Conservation (phyloP, 2,113 vertebrate genomes). For the Eulemur macaco region DNA sequence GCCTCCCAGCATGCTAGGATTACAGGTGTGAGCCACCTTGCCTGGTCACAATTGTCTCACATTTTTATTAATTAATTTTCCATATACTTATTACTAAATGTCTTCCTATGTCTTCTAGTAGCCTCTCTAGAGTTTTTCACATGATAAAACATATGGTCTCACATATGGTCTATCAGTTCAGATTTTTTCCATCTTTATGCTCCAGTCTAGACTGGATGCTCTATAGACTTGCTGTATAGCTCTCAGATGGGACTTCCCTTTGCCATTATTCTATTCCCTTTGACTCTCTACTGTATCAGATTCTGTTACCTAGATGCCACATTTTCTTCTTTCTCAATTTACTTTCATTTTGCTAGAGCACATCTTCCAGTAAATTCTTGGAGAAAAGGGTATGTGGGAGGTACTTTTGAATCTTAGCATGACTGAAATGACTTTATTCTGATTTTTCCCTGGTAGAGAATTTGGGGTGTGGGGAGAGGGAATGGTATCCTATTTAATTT, state of each 20-base stretch:
- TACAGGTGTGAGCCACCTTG: no score
- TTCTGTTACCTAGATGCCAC: neutral
- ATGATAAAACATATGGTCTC: neutral
- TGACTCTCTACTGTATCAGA: neutral
- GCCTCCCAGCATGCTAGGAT: no score
- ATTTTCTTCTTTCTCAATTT: neutral
- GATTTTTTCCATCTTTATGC: neutral
- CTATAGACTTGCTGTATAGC: neutral
- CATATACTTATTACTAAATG: neutral
- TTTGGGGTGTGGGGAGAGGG: neutral
- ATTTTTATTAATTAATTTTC: neutral
- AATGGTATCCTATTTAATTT: neutral
- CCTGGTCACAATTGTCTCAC: neutral
- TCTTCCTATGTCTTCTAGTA: neutral
- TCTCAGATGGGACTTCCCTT: neutral
- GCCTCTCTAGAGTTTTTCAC: neutral
- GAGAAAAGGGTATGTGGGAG: neutral
- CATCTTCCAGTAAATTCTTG: neutral
- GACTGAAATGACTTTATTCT: constrained; percentile 8
- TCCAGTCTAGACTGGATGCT: neutral
- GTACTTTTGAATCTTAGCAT: neutral
- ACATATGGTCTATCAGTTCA: neutral
- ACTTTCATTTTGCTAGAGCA: neutral
- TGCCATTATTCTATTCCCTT: neutral
- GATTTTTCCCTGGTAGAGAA: neutral